Conservation (phyloP, 1,140 invertebrate genomes). For the Drosophila rufa region DNA sequence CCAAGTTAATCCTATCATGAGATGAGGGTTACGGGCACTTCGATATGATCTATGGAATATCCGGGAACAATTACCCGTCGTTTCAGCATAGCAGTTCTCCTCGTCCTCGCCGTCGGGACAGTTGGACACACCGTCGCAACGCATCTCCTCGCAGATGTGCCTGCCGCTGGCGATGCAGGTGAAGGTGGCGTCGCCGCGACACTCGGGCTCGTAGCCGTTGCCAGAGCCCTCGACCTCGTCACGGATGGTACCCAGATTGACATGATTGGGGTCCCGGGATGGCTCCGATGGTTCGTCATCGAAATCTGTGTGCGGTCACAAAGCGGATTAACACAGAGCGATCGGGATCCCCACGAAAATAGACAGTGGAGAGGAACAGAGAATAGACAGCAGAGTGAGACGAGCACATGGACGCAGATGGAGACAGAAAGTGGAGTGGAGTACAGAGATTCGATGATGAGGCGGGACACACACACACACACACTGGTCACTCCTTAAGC, state of each 20-base stretch:
- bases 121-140: conserved; percentile 87
- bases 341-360: not conserved
- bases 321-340: conserved; percentile 15
- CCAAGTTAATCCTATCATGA: too few relatives aligned
- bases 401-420: conserved; percentile 28
- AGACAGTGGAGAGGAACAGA: not conserved
- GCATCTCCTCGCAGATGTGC: conserved; percentile 86
- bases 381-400: conserved; percentile 2
- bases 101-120: conserved; percentile 69
- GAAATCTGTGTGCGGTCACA: conserved; percentile 22
- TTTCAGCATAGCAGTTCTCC: conserved; percentile 20
- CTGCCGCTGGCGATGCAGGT: conserved; percentile 82
- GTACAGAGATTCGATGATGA: conserved; percentile 11
- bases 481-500: not conserved
- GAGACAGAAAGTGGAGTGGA: conserved; percentile 5
- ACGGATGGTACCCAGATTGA: not conserved
- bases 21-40: not conserved
- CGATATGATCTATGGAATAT: not conserved
- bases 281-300: conserved; percentile 1
- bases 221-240: conserved; percentile 67
- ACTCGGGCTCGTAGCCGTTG: conserved; percentile 50
- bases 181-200: conserved; percentile 87
- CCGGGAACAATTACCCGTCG: conserved; percentile 49
- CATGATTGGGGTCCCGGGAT: not conserved
- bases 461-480: conserved; percentile 1